phyloP scores from a whole-genome alignment of 1,140 invertebrate genomes.

The Matsumurasca onukii region DNA sequence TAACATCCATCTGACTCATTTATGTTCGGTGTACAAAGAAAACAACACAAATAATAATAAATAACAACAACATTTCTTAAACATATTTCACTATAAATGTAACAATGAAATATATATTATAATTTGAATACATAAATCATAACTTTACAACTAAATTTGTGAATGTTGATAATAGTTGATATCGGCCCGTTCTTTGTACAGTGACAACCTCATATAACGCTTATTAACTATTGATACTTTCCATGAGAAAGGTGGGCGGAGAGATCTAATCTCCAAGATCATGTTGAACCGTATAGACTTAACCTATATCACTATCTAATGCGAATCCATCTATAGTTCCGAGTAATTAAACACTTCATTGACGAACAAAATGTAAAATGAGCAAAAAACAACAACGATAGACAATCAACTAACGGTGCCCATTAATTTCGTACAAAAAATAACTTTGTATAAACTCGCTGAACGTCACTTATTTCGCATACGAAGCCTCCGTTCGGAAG shows the following conservation, averaged over 20 bases:
- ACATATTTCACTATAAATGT: neutral
- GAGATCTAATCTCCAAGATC: conserved; percentile 25
- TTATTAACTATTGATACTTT: conserved; percentile 33
- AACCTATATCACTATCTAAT: conserved; percentile 30
- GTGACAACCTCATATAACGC: conserved; percentile 32
- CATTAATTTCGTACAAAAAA: conserved; percentile 32
- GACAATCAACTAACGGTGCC: conserved; percentile 27
- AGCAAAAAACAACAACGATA: conserved; percentile 30
- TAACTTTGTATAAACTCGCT: conserved; percentile 31
- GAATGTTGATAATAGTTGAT: conserved; percentile 6
- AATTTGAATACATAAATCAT: neutral
- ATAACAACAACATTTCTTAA: neutral
- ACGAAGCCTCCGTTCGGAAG: conserved; percentile 15
- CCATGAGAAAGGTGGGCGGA: conserved; percentile 43
- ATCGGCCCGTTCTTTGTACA: conserved; percentile 31
- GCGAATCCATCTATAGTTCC: conserved; percentile 29
- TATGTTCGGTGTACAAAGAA: conserved; percentile 24
- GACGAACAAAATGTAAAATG: conserved; percentile 30
- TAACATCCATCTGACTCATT: too few relatives aligned
- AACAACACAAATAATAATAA: neutral
- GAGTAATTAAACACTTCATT: conserved; percentile 22
- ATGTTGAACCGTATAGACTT: conserved; percentile 28
- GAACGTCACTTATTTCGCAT: conserved; percentile 7
- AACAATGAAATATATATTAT: neutral
- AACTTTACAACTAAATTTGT: neutral